These are phyloP conservation scores for Hydropsyche tenuis DNA, from an alignment of 1,140 invertebrate genomes.

Conservation along the genomic window DNA sequence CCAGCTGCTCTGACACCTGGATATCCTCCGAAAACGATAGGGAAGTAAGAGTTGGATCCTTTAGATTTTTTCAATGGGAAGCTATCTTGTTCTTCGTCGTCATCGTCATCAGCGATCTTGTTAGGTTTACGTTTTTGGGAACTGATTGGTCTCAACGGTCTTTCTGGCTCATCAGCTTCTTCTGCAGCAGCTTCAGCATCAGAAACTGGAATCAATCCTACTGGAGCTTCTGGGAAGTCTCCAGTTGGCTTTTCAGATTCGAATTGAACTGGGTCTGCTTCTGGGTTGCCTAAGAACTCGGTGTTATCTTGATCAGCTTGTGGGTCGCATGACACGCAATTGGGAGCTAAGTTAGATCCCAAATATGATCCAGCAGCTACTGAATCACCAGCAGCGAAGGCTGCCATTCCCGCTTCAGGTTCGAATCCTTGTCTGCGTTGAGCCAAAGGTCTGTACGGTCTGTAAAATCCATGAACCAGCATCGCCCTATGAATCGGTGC, in stretches of 20 bases:
- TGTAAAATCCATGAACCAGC: slow-evolving; percentile 46
- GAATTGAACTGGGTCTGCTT: slow-evolving; percentile 33
- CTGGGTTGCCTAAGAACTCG: slow-evolving; percentile 29
- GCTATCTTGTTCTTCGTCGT: slow-evolving; percentile 59
- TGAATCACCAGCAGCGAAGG: slow-evolving; percentile 48
- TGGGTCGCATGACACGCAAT: slow-evolving; percentile 38
- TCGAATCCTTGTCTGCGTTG: slow-evolving; percentile 42
- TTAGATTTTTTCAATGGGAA: slow-evolving; percentile 48
- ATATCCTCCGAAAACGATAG: slow-evolving; percentile 65
- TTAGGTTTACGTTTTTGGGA: slow-evolving; percentile 54
- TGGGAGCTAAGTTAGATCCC: slow-evolving; percentile 28
- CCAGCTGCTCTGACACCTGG: slow-evolving; percentile 55
- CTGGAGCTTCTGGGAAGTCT: slow-evolving; percentile 43
- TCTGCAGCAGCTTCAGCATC: slow-evolving; percentile 51
- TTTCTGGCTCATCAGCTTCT: slow-evolving; percentile 7
- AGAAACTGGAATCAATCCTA: slow-evolving; percentile 50
- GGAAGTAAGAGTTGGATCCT: slow-evolving; percentile 65
- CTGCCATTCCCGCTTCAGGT: slow-evolving; percentile 47
- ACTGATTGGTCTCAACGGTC: slow-evolving; percentile 9
- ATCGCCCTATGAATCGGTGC: slow-evolving; percentile 42
- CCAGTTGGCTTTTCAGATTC: slow-evolving; percentile 39
- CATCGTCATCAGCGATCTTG: slow-evolving; percentile 56
- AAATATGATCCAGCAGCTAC: slow-evolving; percentile 48
- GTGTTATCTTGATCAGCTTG: slow-evolving; percentile 32
- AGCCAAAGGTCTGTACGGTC: slow-evolving; percentile 36